These are phyloP conservation scores for Ophion obscuratus DNA, from an alignment of 2,888 invertebrate species.

Conservation along the genomic window DNA sequence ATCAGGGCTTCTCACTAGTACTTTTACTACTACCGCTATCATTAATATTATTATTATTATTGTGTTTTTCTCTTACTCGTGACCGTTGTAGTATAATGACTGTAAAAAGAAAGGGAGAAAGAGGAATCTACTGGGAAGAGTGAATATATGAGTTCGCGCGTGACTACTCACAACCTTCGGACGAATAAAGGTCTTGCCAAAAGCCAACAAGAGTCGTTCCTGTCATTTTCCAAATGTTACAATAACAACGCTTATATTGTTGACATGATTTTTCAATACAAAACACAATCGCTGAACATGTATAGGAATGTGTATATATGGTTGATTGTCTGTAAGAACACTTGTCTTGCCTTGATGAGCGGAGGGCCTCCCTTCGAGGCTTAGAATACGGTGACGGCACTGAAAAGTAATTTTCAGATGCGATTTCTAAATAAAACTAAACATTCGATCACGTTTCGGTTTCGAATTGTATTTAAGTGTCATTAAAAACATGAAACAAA, in stretches of 20 bases:
- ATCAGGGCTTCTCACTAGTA: slow-evolving; percentile 60
- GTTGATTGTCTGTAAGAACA: too few relatives aligned
- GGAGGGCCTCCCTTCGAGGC: too few relatives aligned
- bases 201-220: slow-evolving; percentile 44
- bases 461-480: too few relatives aligned
- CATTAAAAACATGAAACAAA: too few relatives aligned
- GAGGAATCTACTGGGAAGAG: slow-evolving; percentile 20
- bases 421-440: too few relatives aligned
- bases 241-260: not conserved
- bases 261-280: not conserved
- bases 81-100: slow-evolving; percentile 54
- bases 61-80: slow-evolving; percentile 46
- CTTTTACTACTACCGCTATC: slow-evolving; percentile 48
- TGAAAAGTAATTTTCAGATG: too few relatives aligned
- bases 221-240: not conserved
- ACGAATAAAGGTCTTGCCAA: slow-evolving; percentile 63
- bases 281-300: not conserved
- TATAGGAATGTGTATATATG: not conserved
- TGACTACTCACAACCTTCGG: slow-evolving; percentile 39
- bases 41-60: slow-evolving; percentile 37
- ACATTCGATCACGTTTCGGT: too few relatives aligned
- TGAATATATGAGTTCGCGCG: slow-evolving; percentile 17
- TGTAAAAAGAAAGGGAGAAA: slow-evolving; percentile 22
- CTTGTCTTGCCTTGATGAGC: too few relatives aligned
- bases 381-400: too few relatives aligned